Percentiles rank a stretch among this genome's conserved stretches.
Conservation (phyloP, 2,888 invertebrate species). For the Sinhomidia bicolor region DNA sequence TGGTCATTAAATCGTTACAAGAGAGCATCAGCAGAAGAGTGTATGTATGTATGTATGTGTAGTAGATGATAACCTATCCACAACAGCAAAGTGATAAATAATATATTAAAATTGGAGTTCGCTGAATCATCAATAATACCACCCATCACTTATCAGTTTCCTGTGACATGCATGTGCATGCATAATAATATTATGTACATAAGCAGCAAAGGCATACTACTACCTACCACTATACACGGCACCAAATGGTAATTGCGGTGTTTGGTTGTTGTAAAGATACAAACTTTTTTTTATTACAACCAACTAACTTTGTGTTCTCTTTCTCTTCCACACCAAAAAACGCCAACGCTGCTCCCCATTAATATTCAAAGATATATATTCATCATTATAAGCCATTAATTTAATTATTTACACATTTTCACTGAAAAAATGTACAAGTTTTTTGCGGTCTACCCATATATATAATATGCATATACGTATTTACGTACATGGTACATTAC, state of each 20-base stretch:
- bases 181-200: slow-evolving; percentile 34
- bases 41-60: no score
- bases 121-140: slow-evolving; percentile 63
- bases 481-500: background rate
- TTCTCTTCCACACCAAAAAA: background rate
- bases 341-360: background rate
- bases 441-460: background rate
- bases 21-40: no score
- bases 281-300: background rate
- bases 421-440: slow-evolving; percentile 25
- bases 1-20: slow-evolving; percentile 52
- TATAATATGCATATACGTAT: background rate
- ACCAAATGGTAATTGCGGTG: background rate
- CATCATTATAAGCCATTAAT: background rate
- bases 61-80: slow-evolving; percentile 35
- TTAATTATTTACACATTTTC: slow-evolving; percentile 15
- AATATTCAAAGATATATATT: background rate
- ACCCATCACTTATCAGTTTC: slow-evolving; percentile 69
- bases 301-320: no score
- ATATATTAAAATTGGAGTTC: slow-evolving; percentile 51
- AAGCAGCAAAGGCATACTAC: background rate
- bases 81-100: slow-evolving; percentile 62
- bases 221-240: no score
- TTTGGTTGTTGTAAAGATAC: background rate
- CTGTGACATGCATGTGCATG: slow-evolving; percentile 57